Base-by-base conservation (phyloP, 2,888 invertebrate species). In the Lutraria lutraria region DNA sequence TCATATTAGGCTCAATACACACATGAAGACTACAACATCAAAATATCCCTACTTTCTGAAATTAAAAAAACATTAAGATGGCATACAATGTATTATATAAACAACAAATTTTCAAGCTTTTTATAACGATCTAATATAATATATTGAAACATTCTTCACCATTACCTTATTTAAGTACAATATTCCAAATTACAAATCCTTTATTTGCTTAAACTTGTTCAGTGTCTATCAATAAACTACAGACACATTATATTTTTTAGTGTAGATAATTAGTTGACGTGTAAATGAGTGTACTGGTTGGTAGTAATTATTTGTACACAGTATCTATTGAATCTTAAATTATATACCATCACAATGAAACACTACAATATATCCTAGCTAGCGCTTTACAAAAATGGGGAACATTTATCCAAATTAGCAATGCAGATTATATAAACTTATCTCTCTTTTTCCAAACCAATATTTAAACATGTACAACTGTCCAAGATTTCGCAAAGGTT, bases 121-220 rank as follows among this genome's bases (percentile, higher is more conserved):
- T n/a, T n/a, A n/a, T n/a, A n/a, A n/a, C n/a, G n/a, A n/a, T n/a
- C n/a, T n/a, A n/a, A n/a, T n/a, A n/a, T n/a, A n/a, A n/a, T n/a
- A 56, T 56, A 15, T 56, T 15, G 16, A 56, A 56, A 56, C 12
- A 56, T 19, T 16, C 56, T 13, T 8, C 19, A 56, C 15, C 15
- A 68, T 25, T 68, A 68, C 63, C 63, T 68, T 0, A 13, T 25
- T 10, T 25, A 68, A 25, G n/a, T 12, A 25, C 63, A 68, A 68
- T 25, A 68, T 12, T 68, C 63, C 63, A 68, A 25, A 13, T 25
- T 25, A 76, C 76, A 76, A 31, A 76, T 34, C 29, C 34, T 76
- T 31, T 31, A 76, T 76, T 76, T 76, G 76, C 76, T 76, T 76
- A 31, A 76, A 76, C 76, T 31, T 76, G 76, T 76, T 76, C 34